Evolutionary conservation across 2,888 invertebrate genomes (phyloP), one percentile per base, ranked within the genome.

Genomic region (Mesoligia furuncula): DNA sequence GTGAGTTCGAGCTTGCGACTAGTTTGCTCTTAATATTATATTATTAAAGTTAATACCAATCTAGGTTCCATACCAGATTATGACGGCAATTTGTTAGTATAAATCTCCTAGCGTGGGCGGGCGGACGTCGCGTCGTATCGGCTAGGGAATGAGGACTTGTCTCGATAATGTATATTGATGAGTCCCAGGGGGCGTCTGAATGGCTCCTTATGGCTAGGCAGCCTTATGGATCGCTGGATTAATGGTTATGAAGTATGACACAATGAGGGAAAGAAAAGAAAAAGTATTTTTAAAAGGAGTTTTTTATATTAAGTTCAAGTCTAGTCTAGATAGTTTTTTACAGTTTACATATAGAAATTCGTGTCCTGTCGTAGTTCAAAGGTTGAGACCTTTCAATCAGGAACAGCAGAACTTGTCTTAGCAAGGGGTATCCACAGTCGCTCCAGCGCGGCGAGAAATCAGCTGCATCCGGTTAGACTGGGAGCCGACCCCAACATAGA

Each of bases 91-190:
- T 81, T 77, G 31, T 71, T 59, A 65, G 65, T 72, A 36, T 36
- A 42, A 84, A 75, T 67, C 64, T n/a, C 9, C 0, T 13, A 1
- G 61, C 66, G 85, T 84, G 75, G 81, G 85, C 70, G 75, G 81
- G 85, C 70, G 77, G 61, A 48, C 31, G 31, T 31, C 31, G 31
- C 66, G 27, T 73, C 72, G 82, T 48, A 57, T 45, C 79, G 75
- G 8, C 75, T 54, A 17, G 77, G 81, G 85, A 72, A 51, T 57
- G 51, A 39, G 61, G 71, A 57, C 70, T 61, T 48, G 68, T 57
- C 54, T 17, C 51, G 67, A 74, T 81, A 84, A 84, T 81, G 31
- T 81, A 72, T 84, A 84, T 84, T 75, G 85, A 85, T 84, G 81
- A 5, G 85, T 15, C 81, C 75, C 71, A 0, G 24, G 42, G 71